Percentiles rank a stretch among this genome's conserved stretches.
These are phyloP conservation scores for Marisa cornuarietis DNA, from an alignment of 1,140 invertebrate species.

Conservation along the genomic window DNA sequence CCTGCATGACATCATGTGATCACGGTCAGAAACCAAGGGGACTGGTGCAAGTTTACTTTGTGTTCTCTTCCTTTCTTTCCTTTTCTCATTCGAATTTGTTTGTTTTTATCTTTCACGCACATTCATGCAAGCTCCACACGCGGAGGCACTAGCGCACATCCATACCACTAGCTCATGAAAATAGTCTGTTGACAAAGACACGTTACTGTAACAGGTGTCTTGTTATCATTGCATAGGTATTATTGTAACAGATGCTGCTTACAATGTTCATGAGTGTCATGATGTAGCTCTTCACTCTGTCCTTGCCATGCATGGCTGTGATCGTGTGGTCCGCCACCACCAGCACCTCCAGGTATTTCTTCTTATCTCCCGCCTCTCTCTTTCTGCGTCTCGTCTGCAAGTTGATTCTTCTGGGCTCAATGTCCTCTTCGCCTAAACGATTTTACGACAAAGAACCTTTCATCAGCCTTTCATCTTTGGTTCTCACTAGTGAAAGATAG, in stretches of 20 bases:
- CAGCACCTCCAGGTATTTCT: slow-evolving; percentile 72
- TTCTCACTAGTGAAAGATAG: no score
- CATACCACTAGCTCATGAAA: background rate
- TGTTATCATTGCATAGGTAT: no score
- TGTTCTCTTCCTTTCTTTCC: no score
- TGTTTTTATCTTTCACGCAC: no score
- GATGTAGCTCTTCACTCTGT: slow-evolving; percentile 75
- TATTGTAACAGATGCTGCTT: slow-evolving; percentile 55
- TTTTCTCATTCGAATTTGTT: no score
- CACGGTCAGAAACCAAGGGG: slow-evolving; percentile 67
- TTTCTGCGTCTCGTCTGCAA: background rate
- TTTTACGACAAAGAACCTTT: no score
- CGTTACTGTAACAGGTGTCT: no score
- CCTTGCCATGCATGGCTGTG: slow-evolving; percentile 73
- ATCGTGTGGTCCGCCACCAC: slow-evolving; percentile 77
- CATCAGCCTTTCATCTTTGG: no score
- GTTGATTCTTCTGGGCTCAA: background rate
- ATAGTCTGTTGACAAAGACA: no score
- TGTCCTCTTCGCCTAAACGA: no score
- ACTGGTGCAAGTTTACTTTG: slow-evolving; percentile 70
- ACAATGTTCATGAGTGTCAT: slow-evolving; percentile 82
- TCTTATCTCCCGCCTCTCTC: slow-evolving; percentile 6
- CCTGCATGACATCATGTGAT: slow-evolving; percentile 41
- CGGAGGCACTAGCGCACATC: background rate
- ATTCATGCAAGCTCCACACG: no score